Evolutionary conservation across 2,797 vertebrate species (phyloP).

Genomic region (Hipposideros larvatus): DNA sequence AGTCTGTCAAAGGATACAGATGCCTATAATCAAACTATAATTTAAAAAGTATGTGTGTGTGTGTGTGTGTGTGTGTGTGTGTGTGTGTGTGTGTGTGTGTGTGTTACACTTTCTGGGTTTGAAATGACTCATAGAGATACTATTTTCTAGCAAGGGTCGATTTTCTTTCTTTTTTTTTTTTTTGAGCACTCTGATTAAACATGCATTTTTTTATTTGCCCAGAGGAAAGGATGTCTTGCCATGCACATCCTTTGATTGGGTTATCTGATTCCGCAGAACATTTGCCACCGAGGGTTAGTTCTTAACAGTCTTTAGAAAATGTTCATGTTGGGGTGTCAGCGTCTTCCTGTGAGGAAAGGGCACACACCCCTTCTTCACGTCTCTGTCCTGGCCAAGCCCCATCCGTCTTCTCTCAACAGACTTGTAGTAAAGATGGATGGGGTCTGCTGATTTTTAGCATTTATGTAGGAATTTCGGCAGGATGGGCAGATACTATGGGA

Average conservation of each 20-base stretch:
- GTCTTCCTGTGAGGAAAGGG: neutral
- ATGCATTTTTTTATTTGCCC: neutral
- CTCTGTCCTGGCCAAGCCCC: neutral
- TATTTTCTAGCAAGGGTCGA: neutral
- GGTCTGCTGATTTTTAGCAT: neutral
- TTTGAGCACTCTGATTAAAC: neutral
- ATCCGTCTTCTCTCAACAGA: neutral
- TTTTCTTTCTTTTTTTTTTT: neutral
- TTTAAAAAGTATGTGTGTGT: neutral
- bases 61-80: too few relatives aligned
- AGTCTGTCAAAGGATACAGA: neutral
- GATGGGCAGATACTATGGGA: neutral
- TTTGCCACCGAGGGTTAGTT: neutral
- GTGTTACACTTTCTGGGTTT: neutral
- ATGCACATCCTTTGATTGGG: fast-evolving
- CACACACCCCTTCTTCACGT: neutral
- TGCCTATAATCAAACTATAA: neutral
- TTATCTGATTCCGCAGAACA: fast-evolving
- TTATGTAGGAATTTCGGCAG: neutral
- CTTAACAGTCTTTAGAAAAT: neutral
- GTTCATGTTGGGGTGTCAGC: neutral
- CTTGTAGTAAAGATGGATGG: neutral
- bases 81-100: too few relatives aligned
- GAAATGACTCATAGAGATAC: neutral
- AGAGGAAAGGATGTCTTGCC: neutral